A percentile compares a stretch with the other conserved stretches of the same genome.
These are phyloP conservation scores for Sus scrofa DNA, from an alignment of 2,113 vertebrate species.

Conservation along the genomic window T2T-Sscrofa CM000817.6:12414501-12415000, in stretches of 20 bases:
- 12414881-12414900: too few species aligned
- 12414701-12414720: constrained; percentile 66
- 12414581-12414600: constrained; percentile 46
- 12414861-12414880: too few species aligned
- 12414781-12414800: constrained; percentile 67
- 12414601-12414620: constrained; percentile 23
- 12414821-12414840: too few species aligned
- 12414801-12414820: too few species aligned
- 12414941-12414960: too few species aligned
- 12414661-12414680: background rate
- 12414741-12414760: constrained; percentile 53
- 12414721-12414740: constrained; percentile 52
- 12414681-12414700: constrained; percentile 46
- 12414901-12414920: too few species aligned
- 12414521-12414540: background rate
- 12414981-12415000: too few species aligned
- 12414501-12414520: background rate
- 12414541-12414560: background rate
- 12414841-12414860: too few species aligned
- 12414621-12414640: constrained; percentile 47
- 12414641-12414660: constrained; percentile 57
- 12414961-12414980: too few species aligned
- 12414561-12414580: constrained; percentile 53
- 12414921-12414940: too few species aligned
- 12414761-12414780: constrained; percentile 59